These are phyloP conservation scores for Timema podura DNA, from an alignment of 2,888 invertebrate genomes.

Conservation along the genomic window DNA sequence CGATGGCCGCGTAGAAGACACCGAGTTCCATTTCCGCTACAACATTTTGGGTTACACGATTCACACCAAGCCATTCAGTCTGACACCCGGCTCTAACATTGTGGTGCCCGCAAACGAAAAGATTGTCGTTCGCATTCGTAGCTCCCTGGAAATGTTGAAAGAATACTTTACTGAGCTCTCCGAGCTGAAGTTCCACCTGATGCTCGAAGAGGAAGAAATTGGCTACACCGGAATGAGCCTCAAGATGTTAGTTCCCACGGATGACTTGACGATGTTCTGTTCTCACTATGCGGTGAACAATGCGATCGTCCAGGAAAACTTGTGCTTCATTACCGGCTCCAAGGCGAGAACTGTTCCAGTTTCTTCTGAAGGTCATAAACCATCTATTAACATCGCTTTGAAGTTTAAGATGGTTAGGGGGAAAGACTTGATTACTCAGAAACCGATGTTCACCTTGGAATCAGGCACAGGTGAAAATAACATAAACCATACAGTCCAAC, in stretches of 20 bases:
- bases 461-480: neutral
- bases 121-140: constrained; percentile 48
- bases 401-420: neutral
- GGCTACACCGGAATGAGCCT: constrained; percentile 20
- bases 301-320: constrained; percentile 13
- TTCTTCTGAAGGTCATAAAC: constrained; percentile 12
- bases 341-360: neutral
- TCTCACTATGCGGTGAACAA: constrained; percentile 25
- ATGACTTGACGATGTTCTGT: constrained; percentile 38
- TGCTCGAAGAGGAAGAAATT: constrained; percentile 34
- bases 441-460: neutral
- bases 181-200: constrained; percentile 47
- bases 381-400: neutral
- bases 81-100: constrained; percentile 38
- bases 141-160: constrained; percentile 37
- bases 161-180: constrained; percentile 51
- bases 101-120: constrained; percentile 47
- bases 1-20: constrained; percentile 30
- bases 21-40: constrained; percentile 39
- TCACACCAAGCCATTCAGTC: constrained; percentile 39
- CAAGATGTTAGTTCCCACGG: constrained; percentile 36
- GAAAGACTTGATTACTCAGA: neutral
- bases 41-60: constrained; percentile 41
- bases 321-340: constrained; percentile 16
- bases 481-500: too few relatives aligned